A percentile compares a stretch with the other conserved stretches of the same genome.
These are phyloP conservation scores for Telmatherina bonti DNA, from an alignment of 2,797 vertebrate species.

Conservation along the genomic window DNA sequence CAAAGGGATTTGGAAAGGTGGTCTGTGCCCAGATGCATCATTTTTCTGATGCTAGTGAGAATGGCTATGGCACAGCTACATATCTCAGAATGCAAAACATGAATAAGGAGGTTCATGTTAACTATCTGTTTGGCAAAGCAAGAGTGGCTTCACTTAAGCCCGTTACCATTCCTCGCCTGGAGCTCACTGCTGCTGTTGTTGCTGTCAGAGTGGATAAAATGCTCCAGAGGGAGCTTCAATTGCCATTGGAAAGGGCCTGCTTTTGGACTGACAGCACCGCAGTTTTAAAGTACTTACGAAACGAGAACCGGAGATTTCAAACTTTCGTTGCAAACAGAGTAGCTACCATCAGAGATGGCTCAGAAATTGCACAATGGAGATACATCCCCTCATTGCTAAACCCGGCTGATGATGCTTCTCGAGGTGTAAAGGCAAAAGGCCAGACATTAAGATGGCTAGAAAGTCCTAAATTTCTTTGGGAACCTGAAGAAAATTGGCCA, in stretches of 20 bases:
- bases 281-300: too few species aligned
- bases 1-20: not conserved
- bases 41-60: conserved; percentile 1
- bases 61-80: not conserved
- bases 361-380: not conserved
- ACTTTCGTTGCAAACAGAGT: not conserved
- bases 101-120: not conserved
- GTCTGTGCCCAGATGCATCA: not conserved
- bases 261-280: not conserved
- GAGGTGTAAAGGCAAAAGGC: not conserved
- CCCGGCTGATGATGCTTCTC: not conserved
- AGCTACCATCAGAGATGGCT: not conserved
- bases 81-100: not conserved
- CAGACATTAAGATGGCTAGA: not conserved
- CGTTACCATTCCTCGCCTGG: not conserved
- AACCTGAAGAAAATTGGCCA: too few species aligned
- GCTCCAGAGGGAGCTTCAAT: not conserved
- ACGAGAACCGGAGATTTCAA: too few species aligned
- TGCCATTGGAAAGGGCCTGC: not conserved
- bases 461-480: not conserved
- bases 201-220: too few species aligned
- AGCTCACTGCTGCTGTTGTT: not conserved
- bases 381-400: not conserved
- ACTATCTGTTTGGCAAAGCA: not conserved
- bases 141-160: not conserved